A percentile compares a stretch with the other conserved stretches of the same genome.
Evolutionary conservation across 2,797 vertebrate genomes (phyloP).

Genomic region (Sebastes kiyomatsui): DNA sequence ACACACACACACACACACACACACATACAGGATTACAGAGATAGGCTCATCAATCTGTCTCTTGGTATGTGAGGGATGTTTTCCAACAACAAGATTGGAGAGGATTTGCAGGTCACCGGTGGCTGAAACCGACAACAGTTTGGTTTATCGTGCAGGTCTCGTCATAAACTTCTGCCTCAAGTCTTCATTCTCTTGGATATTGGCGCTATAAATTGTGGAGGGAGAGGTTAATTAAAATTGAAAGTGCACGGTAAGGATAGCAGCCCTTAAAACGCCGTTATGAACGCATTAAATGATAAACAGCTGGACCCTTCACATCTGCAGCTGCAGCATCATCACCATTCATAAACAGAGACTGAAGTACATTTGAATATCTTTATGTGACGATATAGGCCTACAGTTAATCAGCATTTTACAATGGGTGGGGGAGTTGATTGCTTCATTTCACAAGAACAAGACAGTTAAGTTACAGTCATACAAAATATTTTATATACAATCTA

Average conservation of each 20-base stretch:
- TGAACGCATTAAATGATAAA: conserved; percentile 34
- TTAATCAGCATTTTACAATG: conserved; percentile 55
- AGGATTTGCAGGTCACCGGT: conserved; percentile 59
- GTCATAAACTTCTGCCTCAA: conserved; percentile 40
- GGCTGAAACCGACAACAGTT: conserved; percentile 49
- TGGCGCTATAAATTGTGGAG: conserved; percentile 39
- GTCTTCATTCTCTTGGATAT: conserved; percentile 35
- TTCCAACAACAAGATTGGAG: conserved; percentile 70
- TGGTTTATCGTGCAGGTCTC: conserved; percentile 49
- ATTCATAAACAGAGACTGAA: conserved; percentile 31
- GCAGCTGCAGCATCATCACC: conserved; percentile 14
- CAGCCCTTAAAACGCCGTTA: conserved; percentile 21
- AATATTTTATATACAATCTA: conserved; percentile 62
- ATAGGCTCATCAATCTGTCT: conserved; percentile 59
- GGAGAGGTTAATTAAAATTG: conserved; percentile 68
- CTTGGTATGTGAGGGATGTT: conserved; percentile 68
- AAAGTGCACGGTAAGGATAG: conserved; percentile 41
- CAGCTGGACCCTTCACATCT: conserved; percentile 11
- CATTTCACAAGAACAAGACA: conserved; percentile 73
- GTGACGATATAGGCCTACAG: conserved; percentile 21
- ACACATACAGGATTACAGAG: conserved; percentile 50
- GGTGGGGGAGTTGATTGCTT: conserved; percentile 24
- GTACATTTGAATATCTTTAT: conserved; percentile 63
- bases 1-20: not conserved
- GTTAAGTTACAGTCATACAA: conserved; percentile 68